Evolutionary conservation across 2,797 vertebrate species (phyloP).

Genomic region (Antrozous pallidus): DNA sequence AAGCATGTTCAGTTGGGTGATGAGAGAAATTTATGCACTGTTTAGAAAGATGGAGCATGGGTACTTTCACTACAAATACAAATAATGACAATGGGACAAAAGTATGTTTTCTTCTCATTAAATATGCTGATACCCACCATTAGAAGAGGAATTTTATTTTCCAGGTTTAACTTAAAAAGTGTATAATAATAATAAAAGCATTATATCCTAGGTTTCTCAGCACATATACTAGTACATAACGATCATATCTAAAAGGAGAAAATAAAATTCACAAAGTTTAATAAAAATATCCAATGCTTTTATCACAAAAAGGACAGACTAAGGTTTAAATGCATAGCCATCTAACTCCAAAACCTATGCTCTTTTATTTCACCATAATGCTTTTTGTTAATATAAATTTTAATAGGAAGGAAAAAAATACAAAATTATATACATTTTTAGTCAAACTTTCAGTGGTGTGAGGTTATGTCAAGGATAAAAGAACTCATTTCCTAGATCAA

Average conservation of each 20-base stretch:
- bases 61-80: neutral
- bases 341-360: neutral
- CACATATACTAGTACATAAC: neutral
- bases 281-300: neutral
- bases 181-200: neutral
- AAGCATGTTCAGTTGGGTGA: conserved; percentile 40
- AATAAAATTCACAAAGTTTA: neutral
- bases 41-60: conserved; percentile 9
- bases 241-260: neutral
- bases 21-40: neutral
- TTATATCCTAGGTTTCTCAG: neutral
- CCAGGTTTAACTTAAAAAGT: neutral
- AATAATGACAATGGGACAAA: neutral
- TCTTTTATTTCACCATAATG: neutral
- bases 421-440: neutral
- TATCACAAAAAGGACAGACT: neutral
- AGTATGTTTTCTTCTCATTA: neutral
- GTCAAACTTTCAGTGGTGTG: neutral
- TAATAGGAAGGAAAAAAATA: neutral
- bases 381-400: neutral
- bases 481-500: neutral
- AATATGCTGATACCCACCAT: neutral
- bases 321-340: neutral
- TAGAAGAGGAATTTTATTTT: neutral
- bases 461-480: neutral